Conservation (phyloP, 2,113 vertebrate species). For the Uria lomvia region DNA sequence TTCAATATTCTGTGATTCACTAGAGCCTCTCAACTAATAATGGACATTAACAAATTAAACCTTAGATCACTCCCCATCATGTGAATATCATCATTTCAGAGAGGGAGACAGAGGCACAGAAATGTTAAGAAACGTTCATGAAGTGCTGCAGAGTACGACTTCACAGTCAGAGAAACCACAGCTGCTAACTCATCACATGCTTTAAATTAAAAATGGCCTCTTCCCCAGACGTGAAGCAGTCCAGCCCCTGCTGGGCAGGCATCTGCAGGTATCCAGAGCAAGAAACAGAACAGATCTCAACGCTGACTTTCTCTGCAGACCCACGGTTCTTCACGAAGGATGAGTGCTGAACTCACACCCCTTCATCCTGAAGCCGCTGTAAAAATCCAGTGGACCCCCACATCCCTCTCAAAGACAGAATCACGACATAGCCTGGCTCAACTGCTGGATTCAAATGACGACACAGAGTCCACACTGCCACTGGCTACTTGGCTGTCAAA, state of each 20-base stretch:
- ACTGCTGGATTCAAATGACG: neutral
- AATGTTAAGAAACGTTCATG: neutral
- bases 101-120: neutral
- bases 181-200: neutral
- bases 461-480: rapidly evolving
- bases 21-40: neutral
- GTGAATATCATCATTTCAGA: neutral
- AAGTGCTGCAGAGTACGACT: neutral
- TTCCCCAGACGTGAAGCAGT: neutral
- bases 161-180: neutral
- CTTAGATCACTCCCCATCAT: neutral
- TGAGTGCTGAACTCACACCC: rapidly evolving
- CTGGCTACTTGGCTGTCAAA: neutral
- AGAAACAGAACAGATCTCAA: neutral
- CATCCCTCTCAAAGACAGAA: neutral
- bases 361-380: neutral
- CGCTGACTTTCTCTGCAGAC: neutral
- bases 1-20: neutral
- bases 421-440: rapidly evolving
- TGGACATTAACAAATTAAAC: neutral
- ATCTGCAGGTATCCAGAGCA: neutral
- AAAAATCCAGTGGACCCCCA: neutral
- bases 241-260: neutral
- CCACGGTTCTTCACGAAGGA: rapidly evolving
- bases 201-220: neutral